Evolutionary conservation across 2,797 vertebrate genomes (phyloP).

Genomic region (Petrocephalus schoutedeni): DNA sequence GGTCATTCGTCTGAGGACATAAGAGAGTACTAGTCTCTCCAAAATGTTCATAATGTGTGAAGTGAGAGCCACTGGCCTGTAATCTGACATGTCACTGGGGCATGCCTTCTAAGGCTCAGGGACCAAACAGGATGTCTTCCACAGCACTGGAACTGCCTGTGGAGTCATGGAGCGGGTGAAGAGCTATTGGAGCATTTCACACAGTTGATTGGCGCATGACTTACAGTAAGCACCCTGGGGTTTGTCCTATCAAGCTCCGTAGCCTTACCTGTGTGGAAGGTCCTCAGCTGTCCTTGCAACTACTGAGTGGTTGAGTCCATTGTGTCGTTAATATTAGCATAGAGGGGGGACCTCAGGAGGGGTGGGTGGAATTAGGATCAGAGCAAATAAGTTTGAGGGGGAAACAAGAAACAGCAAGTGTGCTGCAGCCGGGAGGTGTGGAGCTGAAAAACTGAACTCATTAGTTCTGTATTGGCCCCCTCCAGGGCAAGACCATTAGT

Average conservation of each 20-base stretch:
- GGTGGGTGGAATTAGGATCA: background rate
- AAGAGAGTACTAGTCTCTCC: background rate
- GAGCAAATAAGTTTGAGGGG: background rate
- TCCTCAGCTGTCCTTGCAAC: background rate
- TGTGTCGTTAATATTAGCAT: background rate
- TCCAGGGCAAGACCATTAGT: background rate
- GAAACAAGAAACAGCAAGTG: background rate
- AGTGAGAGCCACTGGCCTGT: background rate
- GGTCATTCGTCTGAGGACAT: background rate
- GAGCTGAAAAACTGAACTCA: background rate
- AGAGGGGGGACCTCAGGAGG: background rate
- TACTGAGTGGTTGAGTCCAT: background rate
- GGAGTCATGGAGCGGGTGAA: background rate
- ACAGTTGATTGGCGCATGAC: background rate
- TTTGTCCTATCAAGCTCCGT: background rate
- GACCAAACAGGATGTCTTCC: background rate
- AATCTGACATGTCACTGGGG: background rate
- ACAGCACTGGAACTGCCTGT: background rate
- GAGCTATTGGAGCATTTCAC: background rate
- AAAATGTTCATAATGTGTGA: conserved; percentile 4
- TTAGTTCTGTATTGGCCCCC: background rate
- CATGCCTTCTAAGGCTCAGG: background rate
- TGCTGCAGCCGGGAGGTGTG: background rate
- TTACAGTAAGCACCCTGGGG: background rate
- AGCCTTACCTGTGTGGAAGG: background rate